A percentile compares a stretch with the other conserved stretches of the same genome.
These are phyloP conservation scores for Nomada lathburiana DNA, from an alignment of 2,888 invertebrate genomes.

Conservation along the genomic window DNA sequence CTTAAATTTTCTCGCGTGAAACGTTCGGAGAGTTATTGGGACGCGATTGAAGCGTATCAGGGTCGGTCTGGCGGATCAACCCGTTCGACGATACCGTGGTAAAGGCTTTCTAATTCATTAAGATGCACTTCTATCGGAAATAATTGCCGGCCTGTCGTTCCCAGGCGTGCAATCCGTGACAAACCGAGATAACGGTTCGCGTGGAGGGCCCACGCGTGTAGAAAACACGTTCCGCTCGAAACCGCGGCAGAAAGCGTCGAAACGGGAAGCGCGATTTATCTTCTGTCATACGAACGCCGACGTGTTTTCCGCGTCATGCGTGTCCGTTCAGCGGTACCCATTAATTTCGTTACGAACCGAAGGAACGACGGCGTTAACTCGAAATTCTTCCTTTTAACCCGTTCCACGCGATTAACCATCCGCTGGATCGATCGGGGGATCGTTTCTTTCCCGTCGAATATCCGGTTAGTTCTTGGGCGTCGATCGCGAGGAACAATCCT, in stretches of 20 bases:
- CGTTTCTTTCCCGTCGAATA: slow-evolving; percentile 12
- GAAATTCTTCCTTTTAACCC: slow-evolving; percentile 8
- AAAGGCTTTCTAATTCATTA: slow-evolving; percentile 61
- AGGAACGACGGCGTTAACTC: neutral
- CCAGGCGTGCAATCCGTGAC: slow-evolving; percentile 53
- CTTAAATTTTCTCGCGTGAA: slow-evolving; percentile 59
- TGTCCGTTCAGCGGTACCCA: slow-evolving; percentile 29
- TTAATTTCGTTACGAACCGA: slow-evolving; percentile 28
- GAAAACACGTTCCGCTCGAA: slow-evolving; percentile 26
- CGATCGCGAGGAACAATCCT: slow-evolving; percentile 7
- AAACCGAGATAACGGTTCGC: slow-evolving; percentile 62
- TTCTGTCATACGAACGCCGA: slow-evolving; percentile 9
- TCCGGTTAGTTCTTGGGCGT: slow-evolving; percentile 27
- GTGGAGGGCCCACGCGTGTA: slow-evolving; percentile 39
- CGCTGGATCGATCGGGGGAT: neutral
- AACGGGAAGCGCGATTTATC: slow-evolving; percentile 36
- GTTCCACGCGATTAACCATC: slow-evolving; percentile 30
- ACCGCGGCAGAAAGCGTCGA: slow-evolving; percentile 59
- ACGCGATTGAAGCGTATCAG: slow-evolving; percentile 34
- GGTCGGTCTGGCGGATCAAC: neutral
- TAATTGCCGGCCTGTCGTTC: slow-evolving; percentile 68
- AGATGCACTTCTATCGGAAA: slow-evolving; percentile 61
- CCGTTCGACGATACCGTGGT: neutral
- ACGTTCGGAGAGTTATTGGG: slow-evolving; percentile 2
- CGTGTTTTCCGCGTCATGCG: slow-evolving; percentile 18